phyloP scores from a whole-genome alignment of 2,797 vertebrate species.

The Ctenosaura bakeri region DNA sequence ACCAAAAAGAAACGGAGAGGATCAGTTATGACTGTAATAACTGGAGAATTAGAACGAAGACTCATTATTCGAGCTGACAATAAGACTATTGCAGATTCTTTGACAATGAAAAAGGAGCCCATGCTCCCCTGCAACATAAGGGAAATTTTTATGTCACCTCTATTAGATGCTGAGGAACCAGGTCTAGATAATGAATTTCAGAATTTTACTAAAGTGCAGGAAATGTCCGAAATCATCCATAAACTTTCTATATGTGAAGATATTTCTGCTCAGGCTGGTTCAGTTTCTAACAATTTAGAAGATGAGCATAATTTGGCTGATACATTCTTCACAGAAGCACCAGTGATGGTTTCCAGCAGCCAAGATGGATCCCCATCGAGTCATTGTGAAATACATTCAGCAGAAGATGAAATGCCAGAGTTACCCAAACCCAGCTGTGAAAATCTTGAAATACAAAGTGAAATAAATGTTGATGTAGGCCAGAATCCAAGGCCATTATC shows the following conservation, averaged over 20 bases:
- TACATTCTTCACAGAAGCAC: slow-evolving; percentile 25
- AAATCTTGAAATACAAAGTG: slow-evolving; percentile 59
- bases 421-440: slow-evolving; percentile 54
- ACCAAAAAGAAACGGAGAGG: slow-evolving; percentile 64
- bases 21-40: slow-evolving; percentile 73
- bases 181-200: slow-evolving; percentile 50
- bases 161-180: slow-evolving; percentile 60
- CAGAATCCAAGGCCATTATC: slow-evolving; percentile 64
- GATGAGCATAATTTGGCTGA: slow-evolving; percentile 59
- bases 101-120: slow-evolving; percentile 55
- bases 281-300: slow-evolving; percentile 33
- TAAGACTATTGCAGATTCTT: slow-evolving; percentile 43
- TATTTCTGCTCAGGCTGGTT: slow-evolving; percentile 43
- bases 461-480: slow-evolving; percentile 62
- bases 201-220: slow-evolving; percentile 60
- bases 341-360: slow-evolving; percentile 29
- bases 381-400: slow-evolving; percentile 49
- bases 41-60: slow-evolving; percentile 72
- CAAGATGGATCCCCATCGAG: slow-evolving; percentile 22
- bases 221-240: neutral
- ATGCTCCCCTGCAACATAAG: slow-evolving; percentile 28
- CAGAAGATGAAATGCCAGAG: slow-evolving; percentile 27
- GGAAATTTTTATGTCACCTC: slow-evolving; percentile 59
- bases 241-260: slow-evolving; percentile 43
- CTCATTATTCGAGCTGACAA: slow-evolving; percentile 71